Percentiles rank a stretch among this genome's conserved stretches.
These are phyloP conservation scores for Diachasmimorpha longicaudata DNA, from an alignment of 1,140 invertebrate genomes.

Conservation along the genomic window DNA sequence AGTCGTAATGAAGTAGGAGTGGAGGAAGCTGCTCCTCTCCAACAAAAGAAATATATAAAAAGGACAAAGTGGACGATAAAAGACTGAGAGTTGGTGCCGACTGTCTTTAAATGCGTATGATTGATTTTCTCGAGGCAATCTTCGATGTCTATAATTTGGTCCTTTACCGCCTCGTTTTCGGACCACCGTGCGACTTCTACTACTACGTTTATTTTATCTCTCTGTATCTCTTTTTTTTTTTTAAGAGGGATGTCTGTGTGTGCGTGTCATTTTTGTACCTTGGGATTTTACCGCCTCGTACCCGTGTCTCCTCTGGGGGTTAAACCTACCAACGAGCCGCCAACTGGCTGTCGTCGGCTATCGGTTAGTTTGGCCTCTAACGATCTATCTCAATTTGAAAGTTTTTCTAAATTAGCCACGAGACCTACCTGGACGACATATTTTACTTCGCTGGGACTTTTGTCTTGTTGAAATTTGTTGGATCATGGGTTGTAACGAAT, in stretches of 20 bases:
- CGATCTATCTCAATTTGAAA: conserved; percentile 18
- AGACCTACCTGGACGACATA: conserved; percentile 16
- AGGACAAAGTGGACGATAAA: conserved; percentile 12
- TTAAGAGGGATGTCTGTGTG: not conserved
- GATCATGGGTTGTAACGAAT: not conserved
- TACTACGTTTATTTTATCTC: conserved; percentile 1
- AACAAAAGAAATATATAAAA: conserved; percentile 13
- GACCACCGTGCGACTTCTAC: conserved; percentile 22
- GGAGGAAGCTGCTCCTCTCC: conserved; percentile 19
- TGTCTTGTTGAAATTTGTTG: not conserved
- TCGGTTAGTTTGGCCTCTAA: not conserved
- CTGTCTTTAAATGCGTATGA: conserved; percentile 22
- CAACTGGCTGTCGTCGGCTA: conserved; percentile 6
- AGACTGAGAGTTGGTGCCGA: conserved; percentile 19
- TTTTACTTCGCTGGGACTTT: not conserved
- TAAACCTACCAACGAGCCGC: conserved; percentile 6
- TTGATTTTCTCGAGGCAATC: conserved; percentile 25
- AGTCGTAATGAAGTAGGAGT: conserved; percentile 43
- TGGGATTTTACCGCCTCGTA: not conserved
- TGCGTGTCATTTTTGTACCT: not conserved
- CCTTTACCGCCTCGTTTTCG: conserved; percentile 16
- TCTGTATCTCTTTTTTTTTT: not conserved
- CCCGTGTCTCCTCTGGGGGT: not conserved
- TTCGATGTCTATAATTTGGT: conserved; percentile 28
- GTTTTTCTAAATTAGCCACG: conserved; percentile 18